Evolutionary conservation across 2,888 invertebrate genomes (phyloP).

Genomic region (Oligia latruncula): DNA sequence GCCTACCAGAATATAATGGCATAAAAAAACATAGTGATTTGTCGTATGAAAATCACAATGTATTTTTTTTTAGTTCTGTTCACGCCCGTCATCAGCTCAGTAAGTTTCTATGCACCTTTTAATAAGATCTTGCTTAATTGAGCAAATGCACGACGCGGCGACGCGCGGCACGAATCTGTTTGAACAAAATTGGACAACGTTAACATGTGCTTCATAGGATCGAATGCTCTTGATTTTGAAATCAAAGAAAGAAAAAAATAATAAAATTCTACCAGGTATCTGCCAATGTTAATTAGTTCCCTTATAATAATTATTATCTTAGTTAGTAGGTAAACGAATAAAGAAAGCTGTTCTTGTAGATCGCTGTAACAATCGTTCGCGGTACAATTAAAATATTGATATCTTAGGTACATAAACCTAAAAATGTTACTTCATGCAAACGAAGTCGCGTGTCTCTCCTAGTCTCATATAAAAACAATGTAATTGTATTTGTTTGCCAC

Average conservation of each 20-base stretch:
- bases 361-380: background rate
- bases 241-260: background rate
- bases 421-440: background rate
- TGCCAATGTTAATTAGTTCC: background rate
- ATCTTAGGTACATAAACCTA: no score
- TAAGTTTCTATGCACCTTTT: constrained; percentile 7
- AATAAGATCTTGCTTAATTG: background rate
- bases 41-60: no score
- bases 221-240: background rate
- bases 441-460: constrained; percentile 7
- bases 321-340: background rate
- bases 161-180: background rate
- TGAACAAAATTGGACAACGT: background rate
- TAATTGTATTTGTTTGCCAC: constrained; percentile 55
- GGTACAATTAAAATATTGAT: background rate
- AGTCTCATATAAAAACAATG: constrained; percentile 49
- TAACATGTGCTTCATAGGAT: background rate
- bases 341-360: background rate
- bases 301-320: background rate
- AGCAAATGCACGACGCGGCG: background rate
- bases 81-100: background rate
- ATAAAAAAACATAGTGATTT: no score
- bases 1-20: no score
- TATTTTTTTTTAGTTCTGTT: background rate
- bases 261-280: background rate